Conservation (phyloP, 2,797 vertebrate species). For the Mormyrops attenuatus region DNA sequence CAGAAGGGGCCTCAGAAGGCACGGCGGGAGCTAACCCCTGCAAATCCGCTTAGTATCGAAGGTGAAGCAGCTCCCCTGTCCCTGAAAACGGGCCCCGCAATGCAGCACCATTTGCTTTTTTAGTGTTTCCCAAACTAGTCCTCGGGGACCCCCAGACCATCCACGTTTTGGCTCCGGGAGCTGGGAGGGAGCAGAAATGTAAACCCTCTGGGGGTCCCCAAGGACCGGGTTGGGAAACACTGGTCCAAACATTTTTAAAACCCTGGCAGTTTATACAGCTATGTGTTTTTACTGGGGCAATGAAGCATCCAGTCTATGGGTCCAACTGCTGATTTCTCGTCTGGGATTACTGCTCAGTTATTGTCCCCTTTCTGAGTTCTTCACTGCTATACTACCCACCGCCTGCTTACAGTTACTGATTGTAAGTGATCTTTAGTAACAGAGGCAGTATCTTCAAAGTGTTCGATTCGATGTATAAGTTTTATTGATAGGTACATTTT, state of each 20-base stretch:
- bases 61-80: slow-evolving; percentile 54
- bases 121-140: background rate
- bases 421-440: background rate
- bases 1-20: slow-evolving; percentile 59
- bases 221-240: background rate
- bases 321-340: background rate
- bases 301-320: background rate
- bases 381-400: background rate
- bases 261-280: background rate
- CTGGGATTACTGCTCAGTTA: background rate
- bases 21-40: slow-evolving; percentile 59
- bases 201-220: background rate
- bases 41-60: slow-evolving; percentile 65
- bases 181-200: background rate
- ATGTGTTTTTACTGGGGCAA: background rate
- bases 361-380: background rate
- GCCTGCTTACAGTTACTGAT: background rate
- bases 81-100: background rate
- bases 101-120: background rate
- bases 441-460: background rate
- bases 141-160: background rate
- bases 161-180: background rate
- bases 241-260: background rate
- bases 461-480: background rate
- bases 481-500: background rate